These are phyloP conservation scores for Spinus pinus DNA, from an alignment of 2,797 vertebrate genomes.

Conservation along the genomic window DNA sequence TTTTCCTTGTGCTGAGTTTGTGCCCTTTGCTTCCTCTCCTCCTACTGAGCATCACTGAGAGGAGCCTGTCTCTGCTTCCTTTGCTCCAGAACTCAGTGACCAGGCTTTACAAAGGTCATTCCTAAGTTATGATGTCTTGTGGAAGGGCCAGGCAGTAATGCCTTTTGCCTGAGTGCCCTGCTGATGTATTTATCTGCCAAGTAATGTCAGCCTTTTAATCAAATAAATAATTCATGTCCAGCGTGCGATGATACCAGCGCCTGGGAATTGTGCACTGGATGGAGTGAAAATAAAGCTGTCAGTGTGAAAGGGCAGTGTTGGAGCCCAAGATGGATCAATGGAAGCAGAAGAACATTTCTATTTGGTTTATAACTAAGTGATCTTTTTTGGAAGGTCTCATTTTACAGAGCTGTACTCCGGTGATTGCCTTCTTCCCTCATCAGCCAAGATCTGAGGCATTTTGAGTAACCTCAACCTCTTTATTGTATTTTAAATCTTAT, in stretches of 20 bases:
- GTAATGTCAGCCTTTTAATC: constrained; percentile 64
- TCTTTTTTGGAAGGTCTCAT: not conserved
- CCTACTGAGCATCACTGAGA: no score
- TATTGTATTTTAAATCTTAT: not conserved
- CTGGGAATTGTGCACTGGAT: not conserved
- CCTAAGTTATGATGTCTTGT: not conserved
- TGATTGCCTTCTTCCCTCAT: not conserved
- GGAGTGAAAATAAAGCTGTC: constrained; percentile 10
- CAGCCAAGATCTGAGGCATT: not conserved
- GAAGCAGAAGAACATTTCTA: not conserved
- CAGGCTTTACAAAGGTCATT: constrained; percentile 3
- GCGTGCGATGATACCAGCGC: not conserved
- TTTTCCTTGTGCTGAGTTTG: not conserved
- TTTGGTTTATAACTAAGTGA: not conserved
- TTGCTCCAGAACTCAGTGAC: not conserved
- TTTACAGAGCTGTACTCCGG: not conserved
- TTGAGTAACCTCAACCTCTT: not conserved
- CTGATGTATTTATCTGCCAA: constrained; percentile 38
- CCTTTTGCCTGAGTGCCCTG: constrained; percentile 6
- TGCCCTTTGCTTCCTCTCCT: not conserved
- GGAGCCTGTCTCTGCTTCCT: not conserved
- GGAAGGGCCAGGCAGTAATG: not conserved
- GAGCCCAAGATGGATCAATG: not conserved
- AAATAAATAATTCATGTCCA: constrained; percentile 42
- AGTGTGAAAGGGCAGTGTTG: not conserved